Conservation (phyloP, 1,140 invertebrate species). For the Chionoecetes opilio region DNA sequence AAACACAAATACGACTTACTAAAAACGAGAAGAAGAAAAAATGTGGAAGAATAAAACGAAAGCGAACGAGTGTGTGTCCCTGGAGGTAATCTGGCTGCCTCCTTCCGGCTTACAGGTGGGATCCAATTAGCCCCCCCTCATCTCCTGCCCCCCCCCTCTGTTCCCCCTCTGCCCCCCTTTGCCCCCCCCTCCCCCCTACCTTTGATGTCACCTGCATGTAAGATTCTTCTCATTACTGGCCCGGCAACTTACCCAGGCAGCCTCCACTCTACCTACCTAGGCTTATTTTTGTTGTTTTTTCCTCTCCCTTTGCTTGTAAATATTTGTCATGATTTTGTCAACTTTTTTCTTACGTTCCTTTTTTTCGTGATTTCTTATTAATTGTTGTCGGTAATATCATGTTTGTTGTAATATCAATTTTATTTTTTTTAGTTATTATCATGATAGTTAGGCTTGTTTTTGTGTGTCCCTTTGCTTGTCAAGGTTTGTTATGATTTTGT, state of each 20-base stretch:
- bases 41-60: neutral
- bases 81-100: neutral
- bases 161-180: no score
- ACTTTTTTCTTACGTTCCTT: neutral
- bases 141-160: neutral
- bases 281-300: neutral
- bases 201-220: neutral
- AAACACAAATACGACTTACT: neutral
- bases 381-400: neutral
- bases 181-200: neutral
- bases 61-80: neutral
- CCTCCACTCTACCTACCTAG: neutral
- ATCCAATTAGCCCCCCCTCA: slow-evolving; percentile 7
- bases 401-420: neutral
- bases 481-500: no score
- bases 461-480: no score
- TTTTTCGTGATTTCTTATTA: neutral
- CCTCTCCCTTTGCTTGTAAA: neutral
- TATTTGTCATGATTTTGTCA: neutral
- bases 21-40: neutral
- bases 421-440: no score
- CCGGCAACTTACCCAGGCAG: neutral
- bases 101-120: neutral
- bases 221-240: neutral
- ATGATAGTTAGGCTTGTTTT: no score